Conservation (phyloP, 1,140 invertebrate species). For the Heliconius nattereri region DNA sequence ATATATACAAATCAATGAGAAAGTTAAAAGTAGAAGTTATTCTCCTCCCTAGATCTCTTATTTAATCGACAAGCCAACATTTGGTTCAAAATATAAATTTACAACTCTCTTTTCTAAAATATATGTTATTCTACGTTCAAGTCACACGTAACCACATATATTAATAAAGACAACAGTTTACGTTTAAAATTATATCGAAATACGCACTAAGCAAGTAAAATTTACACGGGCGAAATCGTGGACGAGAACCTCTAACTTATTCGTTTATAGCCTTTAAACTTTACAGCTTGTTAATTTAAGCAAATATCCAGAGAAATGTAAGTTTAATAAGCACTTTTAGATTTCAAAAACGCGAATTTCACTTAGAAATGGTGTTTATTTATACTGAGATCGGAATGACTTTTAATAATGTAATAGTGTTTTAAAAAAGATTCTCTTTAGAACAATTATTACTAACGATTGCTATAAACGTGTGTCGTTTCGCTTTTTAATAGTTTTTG, state of each 20-base stretch:
- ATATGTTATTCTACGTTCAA: neutral
- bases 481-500: conserved; percentile 9
- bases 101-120: no score
- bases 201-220: neutral
- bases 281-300: conserved; percentile 12
- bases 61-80: no score
- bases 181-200: neutral
- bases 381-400: conserved; percentile 12
- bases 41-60: no score
- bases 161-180: neutral
- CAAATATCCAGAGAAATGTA: conserved; percentile 9
- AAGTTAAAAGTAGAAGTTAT: no score
- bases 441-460: conserved; percentile 9
- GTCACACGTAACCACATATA: neutral
- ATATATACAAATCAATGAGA: no score
- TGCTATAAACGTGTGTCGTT: neutral
- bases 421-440: conserved; percentile 3
- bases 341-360: neutral
- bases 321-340: neutral
- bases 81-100: no score
- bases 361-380: conserved; percentile 5
- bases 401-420: conserved; percentile 10
- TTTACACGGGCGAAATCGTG: neutral
- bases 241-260: neutral
- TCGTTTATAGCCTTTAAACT: conserved; percentile 13